These are phyloP conservation scores for Hylyphantes graminicola DNA, from an alignment of 1,140 invertebrate species.

Conservation along the genomic window DNA sequence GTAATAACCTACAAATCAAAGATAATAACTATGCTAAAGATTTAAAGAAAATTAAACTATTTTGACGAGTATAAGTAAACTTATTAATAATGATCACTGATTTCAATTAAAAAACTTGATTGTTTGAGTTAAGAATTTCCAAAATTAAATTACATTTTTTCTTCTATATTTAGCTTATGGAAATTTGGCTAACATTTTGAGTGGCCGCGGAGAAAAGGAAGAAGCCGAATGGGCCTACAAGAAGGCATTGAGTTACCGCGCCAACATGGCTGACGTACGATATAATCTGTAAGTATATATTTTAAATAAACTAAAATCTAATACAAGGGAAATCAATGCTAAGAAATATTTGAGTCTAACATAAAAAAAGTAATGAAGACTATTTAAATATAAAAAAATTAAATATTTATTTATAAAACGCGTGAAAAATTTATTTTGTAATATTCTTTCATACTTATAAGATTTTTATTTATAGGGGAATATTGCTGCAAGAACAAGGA, in stretches of 20 bases:
- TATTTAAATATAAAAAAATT: background rate
- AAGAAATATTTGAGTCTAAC: background rate
- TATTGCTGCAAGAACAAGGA: conserved; percentile 89
- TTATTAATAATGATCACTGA: no score
- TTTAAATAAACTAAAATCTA: background rate
- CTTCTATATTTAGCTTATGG: conserved; percentile 80
- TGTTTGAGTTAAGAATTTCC: background rate
- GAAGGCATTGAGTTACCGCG: conserved; percentile 85
- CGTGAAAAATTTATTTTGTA: background rate
- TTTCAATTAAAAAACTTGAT: background rate
- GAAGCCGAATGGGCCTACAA: conserved; percentile 90
- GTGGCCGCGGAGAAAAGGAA: conserved; percentile 81
- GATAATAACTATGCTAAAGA: no score
- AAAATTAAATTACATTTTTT: conserved; percentile 65
- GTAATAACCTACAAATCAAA: no score
- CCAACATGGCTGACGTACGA: conserved; percentile 96
- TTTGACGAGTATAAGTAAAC: no score
- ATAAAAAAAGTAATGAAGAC: background rate
- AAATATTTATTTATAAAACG: background rate
- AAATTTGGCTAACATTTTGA: conserved; percentile 91
- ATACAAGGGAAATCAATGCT: background rate
- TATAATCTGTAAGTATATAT: conserved; percentile 91
- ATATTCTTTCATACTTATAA: background rate
- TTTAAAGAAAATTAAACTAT: no score
- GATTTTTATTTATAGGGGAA: conserved; percentile 81